A percentile compares a stretch with the other conserved stretches of the same genome.
These are phyloP conservation scores for Paramormyrops kingsleyae DNA, from an alignment of 2,113 vertebrate genomes.

Conservation along the genomic window DNA sequence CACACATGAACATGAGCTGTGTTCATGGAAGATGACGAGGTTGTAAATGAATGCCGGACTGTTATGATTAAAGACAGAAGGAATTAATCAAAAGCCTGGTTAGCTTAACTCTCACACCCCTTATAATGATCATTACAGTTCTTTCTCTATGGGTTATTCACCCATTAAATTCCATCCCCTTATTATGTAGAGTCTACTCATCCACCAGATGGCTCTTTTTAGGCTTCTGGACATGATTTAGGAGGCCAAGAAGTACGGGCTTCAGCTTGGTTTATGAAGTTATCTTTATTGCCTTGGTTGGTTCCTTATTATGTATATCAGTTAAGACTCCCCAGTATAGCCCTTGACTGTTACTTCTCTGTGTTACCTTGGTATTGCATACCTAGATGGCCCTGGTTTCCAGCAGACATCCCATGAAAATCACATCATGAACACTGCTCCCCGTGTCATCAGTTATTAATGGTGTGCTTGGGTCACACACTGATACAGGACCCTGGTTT, in stretches of 20 bases:
- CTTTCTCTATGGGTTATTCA: not conserved
- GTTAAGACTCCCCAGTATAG: not conserved
- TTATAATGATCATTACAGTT: not conserved
- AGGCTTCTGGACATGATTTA: not conserved
- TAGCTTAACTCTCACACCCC: not conserved
- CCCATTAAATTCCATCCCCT: not conserved
- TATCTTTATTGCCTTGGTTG: not conserved
- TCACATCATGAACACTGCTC: not conserved
- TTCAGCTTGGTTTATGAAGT: not conserved
- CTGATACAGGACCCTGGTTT: not conserved
- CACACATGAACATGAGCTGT: not conserved
- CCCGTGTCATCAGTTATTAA: not conserved
- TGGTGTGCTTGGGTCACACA: not conserved
- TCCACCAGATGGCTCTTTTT: not conserved
- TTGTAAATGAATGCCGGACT: not conserved
- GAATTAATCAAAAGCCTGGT: not conserved
- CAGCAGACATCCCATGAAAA: not conserved
- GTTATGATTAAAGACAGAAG: not conserved
- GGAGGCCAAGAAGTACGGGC: not conserved
- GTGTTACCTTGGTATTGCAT: not conserved
- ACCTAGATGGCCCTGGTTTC: not conserved
- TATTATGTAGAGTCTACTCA: not conserved
- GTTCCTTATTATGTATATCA: not conserved
- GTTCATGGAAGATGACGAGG: not conserved
- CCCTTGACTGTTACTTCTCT: not conserved